A percentile compares a stretch with the other conserved stretches of the same genome.
phyloP scores from a whole-genome alignment of 2,888 invertebrate genomes.

The Empis livida region DNA sequence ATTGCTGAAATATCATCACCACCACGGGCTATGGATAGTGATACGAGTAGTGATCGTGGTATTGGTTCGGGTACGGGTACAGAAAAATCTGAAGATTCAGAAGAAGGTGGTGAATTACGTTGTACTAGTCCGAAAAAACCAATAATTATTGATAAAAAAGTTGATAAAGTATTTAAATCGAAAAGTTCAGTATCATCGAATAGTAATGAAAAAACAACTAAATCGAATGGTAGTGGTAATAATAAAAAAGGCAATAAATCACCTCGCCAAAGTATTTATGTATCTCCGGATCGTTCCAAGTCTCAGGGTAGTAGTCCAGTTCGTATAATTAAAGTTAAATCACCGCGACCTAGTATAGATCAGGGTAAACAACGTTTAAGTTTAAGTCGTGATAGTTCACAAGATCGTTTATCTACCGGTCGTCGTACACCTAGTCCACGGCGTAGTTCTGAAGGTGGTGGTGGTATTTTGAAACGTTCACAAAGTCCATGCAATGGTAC shows the following conservation, averaged over 20 bases:
- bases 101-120: slow-evolving; percentile 8
- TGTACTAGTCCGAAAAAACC: slow-evolving; percentile 13
- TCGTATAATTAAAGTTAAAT: slow-evolving; percentile 35
- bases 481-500: slow-evolving; percentile 19
- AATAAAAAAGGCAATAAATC: slow-evolving; percentile 28
- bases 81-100: slow-evolving; percentile 29
- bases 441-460: slow-evolving; percentile 31
- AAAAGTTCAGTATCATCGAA: slow-evolving; percentile 17
- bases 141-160: slow-evolving; percentile 34
- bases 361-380: slow-evolving; percentile 24
- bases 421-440: slow-evolving; percentile 32
- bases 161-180: slow-evolving; percentile 34
- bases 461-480: slow-evolving; percentile 31
- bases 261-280: slow-evolving; percentile 44
- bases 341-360: slow-evolving; percentile 45
- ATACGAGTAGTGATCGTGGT: slow-evolving; percentile 23
- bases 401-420: slow-evolving; percentile 27
- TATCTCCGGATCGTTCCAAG: slow-evolving; percentile 38
- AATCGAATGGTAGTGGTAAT: slow-evolving; percentile 13
- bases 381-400: slow-evolving; percentile 30
- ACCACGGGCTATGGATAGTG: slow-evolving; percentile 31
- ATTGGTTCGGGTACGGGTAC: slow-evolving; percentile 9
- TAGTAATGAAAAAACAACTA: slow-evolving; percentile 12
- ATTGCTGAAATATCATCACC: slow-evolving; percentile 30
- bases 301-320: slow-evolving; percentile 35